These are phyloP conservation scores for Coturnix japonica DNA, from an alignment of 2,113 vertebrate genomes.

Conservation along the genomic window DNA sequence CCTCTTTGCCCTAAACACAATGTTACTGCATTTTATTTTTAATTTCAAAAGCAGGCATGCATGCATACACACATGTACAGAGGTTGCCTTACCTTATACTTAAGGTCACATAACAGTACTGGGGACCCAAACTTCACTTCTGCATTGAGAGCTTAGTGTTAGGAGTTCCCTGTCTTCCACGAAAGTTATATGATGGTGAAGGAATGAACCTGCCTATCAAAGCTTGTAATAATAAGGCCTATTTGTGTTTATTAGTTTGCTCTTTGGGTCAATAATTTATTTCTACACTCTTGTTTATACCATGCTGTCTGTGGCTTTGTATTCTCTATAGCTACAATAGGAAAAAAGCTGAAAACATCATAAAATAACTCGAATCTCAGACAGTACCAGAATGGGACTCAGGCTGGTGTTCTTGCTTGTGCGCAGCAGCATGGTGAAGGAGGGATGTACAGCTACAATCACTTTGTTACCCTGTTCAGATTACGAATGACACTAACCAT, in stretches of 20 bases:
- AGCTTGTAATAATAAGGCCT: neutral
- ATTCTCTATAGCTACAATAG: neutral
- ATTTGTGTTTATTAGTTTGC: neutral
- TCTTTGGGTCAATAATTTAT: neutral
- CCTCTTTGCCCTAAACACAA: fast-evolving
- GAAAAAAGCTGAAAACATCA: neutral
- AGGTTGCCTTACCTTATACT: neutral
- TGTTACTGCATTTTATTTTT: neutral
- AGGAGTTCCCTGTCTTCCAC: neutral
- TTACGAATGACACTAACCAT: fast-evolving
- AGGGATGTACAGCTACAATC: neutral
- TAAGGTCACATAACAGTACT: neutral
- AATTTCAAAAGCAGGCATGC: neutral
- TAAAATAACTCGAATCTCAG: fast-evolving
- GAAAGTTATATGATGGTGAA: neutral
- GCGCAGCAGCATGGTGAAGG: neutral
- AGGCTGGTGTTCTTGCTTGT: neutral
- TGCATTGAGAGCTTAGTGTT: neutral
- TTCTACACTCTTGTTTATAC: neutral
- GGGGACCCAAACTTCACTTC: neutral
- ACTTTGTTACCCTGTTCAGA: neutral
- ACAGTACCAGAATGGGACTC: neutral
- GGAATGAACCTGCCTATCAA: neutral
- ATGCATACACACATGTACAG: fast-evolving
- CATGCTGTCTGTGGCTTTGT: neutral